phyloP scores from a whole-genome alignment of 53 echinoderm and acorn worm genomes.

The Henricia sp. region DNA sequence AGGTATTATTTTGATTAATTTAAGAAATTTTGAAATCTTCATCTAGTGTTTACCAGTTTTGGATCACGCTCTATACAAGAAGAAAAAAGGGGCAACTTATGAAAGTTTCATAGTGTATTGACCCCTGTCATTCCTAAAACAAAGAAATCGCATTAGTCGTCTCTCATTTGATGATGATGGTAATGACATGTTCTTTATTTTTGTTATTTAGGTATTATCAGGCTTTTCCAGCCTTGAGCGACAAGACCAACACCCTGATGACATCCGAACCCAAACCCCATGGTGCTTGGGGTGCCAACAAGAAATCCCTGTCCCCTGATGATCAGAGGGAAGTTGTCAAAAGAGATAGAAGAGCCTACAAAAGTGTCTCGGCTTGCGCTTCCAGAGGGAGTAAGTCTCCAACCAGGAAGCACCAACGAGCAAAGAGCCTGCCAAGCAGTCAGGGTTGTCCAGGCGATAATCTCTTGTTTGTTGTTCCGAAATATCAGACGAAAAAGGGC shows the following conservation, averaged over 20 bases:
- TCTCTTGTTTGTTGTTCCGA: slow-evolving; percentile 72
- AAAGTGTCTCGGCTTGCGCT: slow-evolving; percentile 84
- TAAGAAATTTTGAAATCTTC: too few relatives aligned
- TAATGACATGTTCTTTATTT: too few relatives aligned
- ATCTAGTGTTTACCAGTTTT: too few relatives aligned
- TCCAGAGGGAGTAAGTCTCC: slow-evolving; percentile 89
- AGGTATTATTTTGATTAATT: too few relatives aligned
- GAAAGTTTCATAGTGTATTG: too few relatives aligned
- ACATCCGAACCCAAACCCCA: slow-evolving; percentile 71
- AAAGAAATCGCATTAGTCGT: too few relatives aligned
- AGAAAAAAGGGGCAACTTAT: too few relatives aligned
- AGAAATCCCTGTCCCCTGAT: slow-evolving; percentile 54
- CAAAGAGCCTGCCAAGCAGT: slow-evolving; percentile 87
- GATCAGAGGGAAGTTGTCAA: slow-evolving; percentile 24
- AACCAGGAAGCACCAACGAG: slow-evolving; percentile 76
- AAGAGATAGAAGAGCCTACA: slow-evolving; percentile 37
- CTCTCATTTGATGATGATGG: too few relatives aligned
- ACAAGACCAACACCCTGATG: slow-evolving; percentile 54
- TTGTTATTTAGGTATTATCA: slow-evolving; percentile 93
- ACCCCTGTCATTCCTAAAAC: too few relatives aligned
- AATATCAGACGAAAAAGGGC: slow-evolving; percentile 70
- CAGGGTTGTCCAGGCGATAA: slow-evolving; percentile 54
- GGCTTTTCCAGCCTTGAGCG: slow-evolving; percentile 94
- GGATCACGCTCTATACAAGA: too few relatives aligned
- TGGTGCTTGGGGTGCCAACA: slow-evolving; percentile 79